Percentiles rank a stretch among this genome's conserved stretches.
Evolutionary conservation across 2,113 vertebrate genomes (phyloP).

Genomic region (Propithecus coquereli): DNA sequence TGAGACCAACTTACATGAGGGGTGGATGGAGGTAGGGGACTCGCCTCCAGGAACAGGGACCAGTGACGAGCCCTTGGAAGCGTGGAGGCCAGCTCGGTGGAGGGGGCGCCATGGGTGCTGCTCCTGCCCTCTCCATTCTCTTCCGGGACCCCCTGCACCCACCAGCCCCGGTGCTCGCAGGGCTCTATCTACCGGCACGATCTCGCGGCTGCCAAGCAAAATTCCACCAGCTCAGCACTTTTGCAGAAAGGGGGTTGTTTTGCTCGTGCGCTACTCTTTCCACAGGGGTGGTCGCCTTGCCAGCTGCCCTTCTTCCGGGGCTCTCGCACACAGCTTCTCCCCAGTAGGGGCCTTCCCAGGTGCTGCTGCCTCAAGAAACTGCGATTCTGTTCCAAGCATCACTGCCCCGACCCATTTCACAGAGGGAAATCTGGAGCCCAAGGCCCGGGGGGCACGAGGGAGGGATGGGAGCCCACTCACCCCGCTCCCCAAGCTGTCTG

Average conservation of each 20-base stretch:
- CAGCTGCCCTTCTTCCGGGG: not conserved
- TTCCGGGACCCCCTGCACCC: conserved; percentile 51
- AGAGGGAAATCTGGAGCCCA: not conserved
- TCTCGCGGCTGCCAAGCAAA: conserved; percentile 52
- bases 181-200: conserved; percentile 68
- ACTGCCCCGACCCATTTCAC: not conserved
- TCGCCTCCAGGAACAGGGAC: conserved; percentile 5
- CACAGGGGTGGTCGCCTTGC: not conserved
- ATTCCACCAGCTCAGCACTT: conserved; percentile 79
- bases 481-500: not conserved
- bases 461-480: not conserved
- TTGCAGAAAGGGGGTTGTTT: conserved; percentile 62
- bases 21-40: not conserved
- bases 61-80: not conserved
- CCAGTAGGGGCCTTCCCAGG: not conserved
- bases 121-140: conserved; percentile 20
- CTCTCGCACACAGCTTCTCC: not conserved
- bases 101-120: not conserved
- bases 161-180: not conserved
- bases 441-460: rapidly evolving
- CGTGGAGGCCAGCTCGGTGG: not conserved
- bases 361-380: not conserved
- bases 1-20: conserved; percentile 40
- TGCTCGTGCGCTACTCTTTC: conserved; percentile 56
- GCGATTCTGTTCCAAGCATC: not conserved